phyloP scores from a whole-genome alignment of 2,888 invertebrate species.

The Margaritifera margaritifera region DNA sequence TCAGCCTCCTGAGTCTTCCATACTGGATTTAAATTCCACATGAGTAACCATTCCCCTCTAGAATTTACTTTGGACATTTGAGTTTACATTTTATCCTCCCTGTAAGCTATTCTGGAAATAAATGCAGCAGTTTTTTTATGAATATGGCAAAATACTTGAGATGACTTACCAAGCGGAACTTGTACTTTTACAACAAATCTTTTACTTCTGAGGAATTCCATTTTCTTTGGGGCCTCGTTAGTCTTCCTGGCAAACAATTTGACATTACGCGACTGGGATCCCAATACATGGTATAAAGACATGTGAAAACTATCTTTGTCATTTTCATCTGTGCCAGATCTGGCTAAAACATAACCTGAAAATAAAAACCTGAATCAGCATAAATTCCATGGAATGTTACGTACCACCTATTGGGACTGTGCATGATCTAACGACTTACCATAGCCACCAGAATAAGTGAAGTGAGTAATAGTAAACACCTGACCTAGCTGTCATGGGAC shows the following conservation, averaged over 20 bases:
- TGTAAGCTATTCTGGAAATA: neutral
- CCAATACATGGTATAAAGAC: conserved; percentile 47
- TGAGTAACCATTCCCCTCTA: too few relatives aligned
- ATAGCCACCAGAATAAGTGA: too few relatives aligned
- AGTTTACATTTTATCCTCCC: neutral
- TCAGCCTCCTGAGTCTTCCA: too few relatives aligned
- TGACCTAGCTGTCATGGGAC: too few relatives aligned
- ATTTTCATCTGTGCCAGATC: conserved; percentile 23
- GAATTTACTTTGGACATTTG: neutral
- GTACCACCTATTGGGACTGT: too few relatives aligned
- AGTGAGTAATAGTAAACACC: too few relatives aligned
- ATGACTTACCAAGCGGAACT: conserved; percentile 40
- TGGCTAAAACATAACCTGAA: conserved; percentile 42
- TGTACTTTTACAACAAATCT: conserved; percentile 55
- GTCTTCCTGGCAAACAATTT: conserved; percentile 38
- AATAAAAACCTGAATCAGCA: too few relatives aligned
- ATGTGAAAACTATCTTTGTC: conserved; percentile 28
- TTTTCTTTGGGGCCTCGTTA: conserved; percentile 30
- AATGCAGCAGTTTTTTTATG: neutral
- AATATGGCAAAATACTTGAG: neutral
- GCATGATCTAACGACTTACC: too few relatives aligned
- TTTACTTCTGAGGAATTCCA: conserved; percentile 38
- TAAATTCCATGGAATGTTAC: too few relatives aligned
- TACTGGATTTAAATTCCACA: too few relatives aligned
- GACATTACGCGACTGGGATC: conserved; percentile 40